These are phyloP conservation scores for Mimas tiliae DNA, from an alignment of 2,888 invertebrate species.

Conservation along the genomic window DNA sequence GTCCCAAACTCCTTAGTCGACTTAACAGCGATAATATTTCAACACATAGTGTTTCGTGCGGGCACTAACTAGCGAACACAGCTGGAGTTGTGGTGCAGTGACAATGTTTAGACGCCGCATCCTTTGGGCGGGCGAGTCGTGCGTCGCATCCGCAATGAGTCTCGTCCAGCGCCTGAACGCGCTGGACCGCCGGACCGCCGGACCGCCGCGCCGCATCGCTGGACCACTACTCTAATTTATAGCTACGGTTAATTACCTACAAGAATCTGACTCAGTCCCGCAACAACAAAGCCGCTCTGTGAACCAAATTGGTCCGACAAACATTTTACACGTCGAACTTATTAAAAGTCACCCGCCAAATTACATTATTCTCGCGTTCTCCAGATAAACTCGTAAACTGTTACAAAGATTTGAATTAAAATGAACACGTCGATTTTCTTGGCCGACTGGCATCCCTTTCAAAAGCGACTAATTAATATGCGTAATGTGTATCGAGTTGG, in stretches of 20 bases:
- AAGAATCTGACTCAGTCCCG: conserved; percentile 68
- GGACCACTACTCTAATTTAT: conserved; percentile 67
- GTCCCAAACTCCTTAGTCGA: conserved; percentile 46
- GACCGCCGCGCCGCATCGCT: conserved; percentile 41
- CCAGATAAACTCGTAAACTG: conserved; percentile 9
- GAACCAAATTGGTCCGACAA: conserved; percentile 49
- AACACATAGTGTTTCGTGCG: conserved; percentile 62
- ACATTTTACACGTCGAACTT: conserved; percentile 47
- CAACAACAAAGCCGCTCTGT: conserved; percentile 44
- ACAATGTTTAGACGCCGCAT: conserved; percentile 76
- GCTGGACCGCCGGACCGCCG: too few species aligned
- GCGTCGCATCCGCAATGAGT: conserved; percentile 72
- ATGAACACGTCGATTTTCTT: conserved; percentile 45
- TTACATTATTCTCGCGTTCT: conserved; percentile 4
- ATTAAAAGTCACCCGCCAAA: conserved; percentile 33
- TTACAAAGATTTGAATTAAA: conserved; percentile 26
- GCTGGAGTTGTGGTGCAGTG: conserved; percentile 73
- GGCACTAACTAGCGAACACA: conserved; percentile 74
- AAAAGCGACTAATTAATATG: conserved; percentile 69
- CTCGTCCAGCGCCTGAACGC: conserved; percentile 36
- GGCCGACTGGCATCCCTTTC: conserved; percentile 41
- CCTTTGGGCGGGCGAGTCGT: conserved; percentile 56
- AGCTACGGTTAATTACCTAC: conserved; percentile 76
- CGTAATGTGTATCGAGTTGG: conserved; percentile 75
- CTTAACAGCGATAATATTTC: conserved; percentile 62